A percentile compares a stretch with the other conserved stretches of the same genome.
Evolutionary conservation across 2,888 invertebrate genomes (phyloP).

Genomic region (Incurvaria masculella): DNA sequence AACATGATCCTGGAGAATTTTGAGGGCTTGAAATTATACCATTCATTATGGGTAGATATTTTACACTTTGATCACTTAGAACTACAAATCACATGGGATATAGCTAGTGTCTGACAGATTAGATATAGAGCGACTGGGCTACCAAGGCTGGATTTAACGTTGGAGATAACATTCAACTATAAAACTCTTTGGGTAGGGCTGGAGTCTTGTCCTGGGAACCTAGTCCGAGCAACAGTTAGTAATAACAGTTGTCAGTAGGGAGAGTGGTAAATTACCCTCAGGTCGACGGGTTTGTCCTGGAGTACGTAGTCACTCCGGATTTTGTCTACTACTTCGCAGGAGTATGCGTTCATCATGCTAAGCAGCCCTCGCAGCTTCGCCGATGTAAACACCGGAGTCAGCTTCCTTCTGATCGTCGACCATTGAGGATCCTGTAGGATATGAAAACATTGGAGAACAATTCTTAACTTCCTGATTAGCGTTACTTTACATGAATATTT

Average conservation of each 20-base stretch:
- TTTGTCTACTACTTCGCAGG: conserved; percentile 21
- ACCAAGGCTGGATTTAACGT: background rate
- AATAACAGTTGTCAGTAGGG: background rate
- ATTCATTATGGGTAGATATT: no score
- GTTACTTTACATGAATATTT: background rate
- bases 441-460: background rate
- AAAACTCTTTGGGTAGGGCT: background rate
- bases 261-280: conserved; percentile 19
- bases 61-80: no score
- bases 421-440: conserved; percentile 25
- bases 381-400: conserved; percentile 25
- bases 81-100: no score
- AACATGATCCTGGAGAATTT: no score
- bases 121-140: background rate
- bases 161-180: background rate
- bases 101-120: background rate
- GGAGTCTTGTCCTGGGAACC: background rate
- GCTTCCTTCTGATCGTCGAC: conserved; percentile 22
- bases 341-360: conserved; percentile 17
- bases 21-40: no score
- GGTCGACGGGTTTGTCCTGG: conserved; percentile 13
- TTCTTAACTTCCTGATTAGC: background rate
- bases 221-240: background rate
- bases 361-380: conserved; percentile 23
- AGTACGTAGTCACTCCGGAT: conserved; percentile 16